Evolutionary conservation across 1,140 invertebrate genomes (phyloP), one percentile per base, ranked within the genome.

Genomic region (Drosophila rhopaloa): DNA sequence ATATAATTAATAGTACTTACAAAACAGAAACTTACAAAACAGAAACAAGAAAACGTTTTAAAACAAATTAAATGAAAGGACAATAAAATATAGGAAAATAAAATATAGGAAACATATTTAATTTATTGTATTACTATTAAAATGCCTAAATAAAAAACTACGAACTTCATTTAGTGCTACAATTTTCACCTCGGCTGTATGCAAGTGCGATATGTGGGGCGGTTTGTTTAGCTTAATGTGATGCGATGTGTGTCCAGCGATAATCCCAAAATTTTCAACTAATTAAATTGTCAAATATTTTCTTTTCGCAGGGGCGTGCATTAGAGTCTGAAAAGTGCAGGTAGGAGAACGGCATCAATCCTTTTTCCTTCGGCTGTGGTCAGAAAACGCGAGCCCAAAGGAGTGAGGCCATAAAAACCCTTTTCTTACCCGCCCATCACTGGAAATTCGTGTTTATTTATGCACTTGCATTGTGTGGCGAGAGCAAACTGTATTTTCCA

Each of bases 211-310:
- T 53, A 10, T 38, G 27, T 41, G 38, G 38, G 29, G 53, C 40
- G 50, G 63, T 63, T 47, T 68, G 32, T 65, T 68, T 53, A 66
- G 35, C 47, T 65, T 53, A 68, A 66, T 68, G 65, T 27, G 60
- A 38, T 68, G 70, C 27, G 44, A 59, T 79, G 56, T 62, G 56
- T 44, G 63, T 57, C 13, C 48, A 62, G 63, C 71, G 85, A 90
- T 89, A 85, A 90, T 90, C 81, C 81, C 62, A 19, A 50, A 68
- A 90, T 85, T 70, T 90, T 81, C 75, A 55, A 65, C 88, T 90
- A 90, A 90, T 90, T 90, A 90, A 90, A 90, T 90, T 90, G 83
- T 78, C 83, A 90, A 91, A 90, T 91, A 91, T 88, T 90, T 91
- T 76, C 38, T 41, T 68, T 70, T 48, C 54, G 16, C 13, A 38